A percentile compares a stretch with the other conserved stretches of the same genome.
Evolutionary conservation across 2,113 vertebrate genomes (phyloP).

Genomic region (Bubo blakistoni): DNA sequence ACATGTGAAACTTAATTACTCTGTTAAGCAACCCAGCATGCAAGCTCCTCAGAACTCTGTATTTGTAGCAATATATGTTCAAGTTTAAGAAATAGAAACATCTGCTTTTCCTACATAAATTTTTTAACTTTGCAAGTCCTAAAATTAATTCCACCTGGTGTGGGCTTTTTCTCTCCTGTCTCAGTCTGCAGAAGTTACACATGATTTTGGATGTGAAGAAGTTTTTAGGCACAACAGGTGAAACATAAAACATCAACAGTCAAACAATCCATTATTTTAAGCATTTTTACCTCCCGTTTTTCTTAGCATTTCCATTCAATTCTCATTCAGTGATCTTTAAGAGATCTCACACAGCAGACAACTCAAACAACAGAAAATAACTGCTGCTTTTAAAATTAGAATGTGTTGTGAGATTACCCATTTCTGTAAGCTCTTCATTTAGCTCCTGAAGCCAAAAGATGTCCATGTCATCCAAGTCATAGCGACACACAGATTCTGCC

Average conservation of each 20-base stretch:
- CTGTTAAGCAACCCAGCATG: background rate
- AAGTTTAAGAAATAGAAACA: background rate
- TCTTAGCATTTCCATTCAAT: background rate
- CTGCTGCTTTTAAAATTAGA: background rate
- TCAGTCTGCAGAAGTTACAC: background rate
- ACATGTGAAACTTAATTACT: background rate
- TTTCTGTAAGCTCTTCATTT: constrained; percentile 84
- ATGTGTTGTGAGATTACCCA: constrained; percentile 77
- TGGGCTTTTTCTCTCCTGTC: background rate
- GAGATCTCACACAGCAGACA: background rate
- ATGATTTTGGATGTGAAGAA: background rate
- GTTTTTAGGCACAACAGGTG: background rate
- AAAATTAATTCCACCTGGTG: background rate
- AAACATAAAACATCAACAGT: background rate
- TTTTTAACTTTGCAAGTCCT: background rate
- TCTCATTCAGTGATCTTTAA: background rate
- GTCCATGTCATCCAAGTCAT: constrained; percentile 95
- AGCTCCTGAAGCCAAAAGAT: constrained; percentile 89
- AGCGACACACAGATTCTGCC: constrained; percentile 91
- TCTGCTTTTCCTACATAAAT: background rate
- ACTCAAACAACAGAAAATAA: background rate
- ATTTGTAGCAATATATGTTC: background rate
- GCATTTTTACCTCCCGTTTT: background rate
- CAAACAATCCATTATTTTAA: background rate
- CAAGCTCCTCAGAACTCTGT: background rate